Evolutionary conservation across 2,797 vertebrate genomes (phyloP).

Genomic region (Pogoniulus pusillus): DNA sequence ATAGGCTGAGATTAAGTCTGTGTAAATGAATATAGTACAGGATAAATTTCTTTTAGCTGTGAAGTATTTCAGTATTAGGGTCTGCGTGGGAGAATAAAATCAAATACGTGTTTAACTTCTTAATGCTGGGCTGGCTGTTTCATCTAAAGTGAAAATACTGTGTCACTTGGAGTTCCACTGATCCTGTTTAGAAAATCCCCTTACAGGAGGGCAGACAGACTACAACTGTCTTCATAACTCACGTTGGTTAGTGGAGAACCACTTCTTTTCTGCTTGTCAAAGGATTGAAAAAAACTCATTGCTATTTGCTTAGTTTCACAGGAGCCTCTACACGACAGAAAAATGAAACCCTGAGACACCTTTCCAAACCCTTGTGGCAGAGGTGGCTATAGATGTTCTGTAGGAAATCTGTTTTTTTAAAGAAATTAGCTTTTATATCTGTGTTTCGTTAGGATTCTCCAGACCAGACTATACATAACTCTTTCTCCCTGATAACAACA

Average conservation of each 20-base stretch:
- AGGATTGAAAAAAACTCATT: background rate
- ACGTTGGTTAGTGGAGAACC: background rate
- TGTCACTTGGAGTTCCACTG: background rate
- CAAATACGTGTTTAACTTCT: background rate
- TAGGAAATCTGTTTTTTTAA: background rate
- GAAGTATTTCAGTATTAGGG: background rate
- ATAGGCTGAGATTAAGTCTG: background rate
- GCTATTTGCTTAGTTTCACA: background rate
- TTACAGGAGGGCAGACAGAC: background rate
- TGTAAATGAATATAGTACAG: background rate
- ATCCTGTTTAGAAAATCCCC: background rate
- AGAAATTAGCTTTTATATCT: background rate
- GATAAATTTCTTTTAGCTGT: background rate
- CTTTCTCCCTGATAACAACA: background rate
- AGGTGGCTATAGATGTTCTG: background rate
- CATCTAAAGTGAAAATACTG: background rate
- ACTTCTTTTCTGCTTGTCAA: background rate
- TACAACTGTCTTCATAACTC: background rate
- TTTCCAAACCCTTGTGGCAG: background rate
- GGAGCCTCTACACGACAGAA: background rate
- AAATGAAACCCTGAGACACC: background rate
- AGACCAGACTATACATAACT: background rate
- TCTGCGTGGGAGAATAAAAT: background rate
- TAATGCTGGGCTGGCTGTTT: background rate
- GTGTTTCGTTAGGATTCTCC: background rate